Conservation (phyloP, 1,140 invertebrate genomes). For the Dreissena rostriformis region DNA sequence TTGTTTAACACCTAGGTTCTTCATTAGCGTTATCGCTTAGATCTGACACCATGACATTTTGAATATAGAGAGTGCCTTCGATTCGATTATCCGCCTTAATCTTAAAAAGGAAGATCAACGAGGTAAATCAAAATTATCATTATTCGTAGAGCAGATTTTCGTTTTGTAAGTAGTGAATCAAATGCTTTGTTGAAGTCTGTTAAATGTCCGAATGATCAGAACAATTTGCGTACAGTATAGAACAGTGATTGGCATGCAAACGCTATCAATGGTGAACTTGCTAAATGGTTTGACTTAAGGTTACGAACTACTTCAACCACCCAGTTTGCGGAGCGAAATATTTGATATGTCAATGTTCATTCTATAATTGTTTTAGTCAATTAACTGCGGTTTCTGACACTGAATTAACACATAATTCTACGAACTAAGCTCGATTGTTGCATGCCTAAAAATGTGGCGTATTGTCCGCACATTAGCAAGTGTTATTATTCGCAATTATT, state of each 20-base stretch:
- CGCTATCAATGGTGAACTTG: constrained; percentile 53
- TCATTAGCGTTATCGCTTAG: constrained; percentile 44
- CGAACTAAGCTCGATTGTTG: neutral
- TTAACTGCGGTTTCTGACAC: constrained; percentile 42
- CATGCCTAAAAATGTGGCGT: neutral
- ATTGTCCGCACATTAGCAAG: constrained; percentile 37
- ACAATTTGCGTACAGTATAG: constrained; percentile 19
- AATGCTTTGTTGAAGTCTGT: constrained; percentile 13
- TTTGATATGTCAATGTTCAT: neutral
- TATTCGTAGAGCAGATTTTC: constrained; percentile 21
- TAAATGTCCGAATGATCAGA: constrained; percentile 16
- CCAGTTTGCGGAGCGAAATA: constrained; percentile 20
- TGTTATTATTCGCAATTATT: constrained; percentile 50
- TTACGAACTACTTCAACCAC: constrained; percentile 39
- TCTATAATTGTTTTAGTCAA: constrained; percentile 6
- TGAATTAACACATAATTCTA: constrained; percentile 45
- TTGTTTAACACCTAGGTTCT: constrained; percentile 49
- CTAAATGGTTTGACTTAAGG: constrained; percentile 55
- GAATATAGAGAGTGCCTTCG: constrained; percentile 12
- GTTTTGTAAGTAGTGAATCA: constrained; percentile 12
- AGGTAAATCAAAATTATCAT: constrained; percentile 39
- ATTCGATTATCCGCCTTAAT: constrained; percentile 33
- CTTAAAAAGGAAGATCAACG: constrained; percentile 32
- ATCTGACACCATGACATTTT: constrained; percentile 56
- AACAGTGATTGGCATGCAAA: constrained; percentile 36